Percentiles rank a stretch among this genome's conserved stretches.
Evolutionary conservation across 2,888 invertebrate species (phyloP).

Genomic region (Venusia cambrica): DNA sequence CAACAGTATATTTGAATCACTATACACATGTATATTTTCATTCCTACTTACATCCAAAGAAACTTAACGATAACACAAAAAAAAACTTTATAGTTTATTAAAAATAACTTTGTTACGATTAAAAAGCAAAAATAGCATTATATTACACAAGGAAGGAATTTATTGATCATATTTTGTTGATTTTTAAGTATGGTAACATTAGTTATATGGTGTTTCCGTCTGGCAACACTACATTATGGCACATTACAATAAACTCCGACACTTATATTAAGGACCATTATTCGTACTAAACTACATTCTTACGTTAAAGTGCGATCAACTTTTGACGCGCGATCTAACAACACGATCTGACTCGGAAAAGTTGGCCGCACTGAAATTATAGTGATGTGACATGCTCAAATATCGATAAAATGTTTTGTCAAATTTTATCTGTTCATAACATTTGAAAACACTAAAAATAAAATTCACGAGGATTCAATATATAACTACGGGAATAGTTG

Average conservation of each 20-base stretch:
- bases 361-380: slow-evolving; percentile 24
- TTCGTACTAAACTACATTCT: slow-evolving; percentile 44
- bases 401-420: slow-evolving; percentile 24
- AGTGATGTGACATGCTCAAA: slow-evolving; percentile 24
- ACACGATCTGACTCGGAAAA: too few relatives aligned
- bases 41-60: slow-evolving; percentile 68
- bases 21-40: slow-evolving; percentile 46
- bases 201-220: slow-evolving; percentile 67
- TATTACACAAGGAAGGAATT: slow-evolving; percentile 66
- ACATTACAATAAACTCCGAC: slow-evolving; percentile 59
- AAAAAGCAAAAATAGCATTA: slow-evolving; percentile 71
- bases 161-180: slow-evolving; percentile 42
- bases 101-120: slow-evolving; percentile 65
- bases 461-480: slow-evolving; percentile 49
- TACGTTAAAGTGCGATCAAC: too few relatives aligned
- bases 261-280: slow-evolving; percentile 77
- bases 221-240: slow-evolving; percentile 76
- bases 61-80: slow-evolving; percentile 58
- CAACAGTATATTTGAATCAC: slow-evolving; percentile 23
- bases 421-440: slow-evolving; percentile 18
- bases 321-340: too few relatives aligned
- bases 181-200: slow-evolving; percentile 72
- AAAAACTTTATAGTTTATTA: slow-evolving; percentile 62
- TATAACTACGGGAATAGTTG: too few relatives aligned
- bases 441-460: slow-evolving; percentile 29